These are phyloP conservation scores for Bostrychus sinensis DNA, from an alignment of 2,113 vertebrate species.

Conservation along the genomic window DNA sequence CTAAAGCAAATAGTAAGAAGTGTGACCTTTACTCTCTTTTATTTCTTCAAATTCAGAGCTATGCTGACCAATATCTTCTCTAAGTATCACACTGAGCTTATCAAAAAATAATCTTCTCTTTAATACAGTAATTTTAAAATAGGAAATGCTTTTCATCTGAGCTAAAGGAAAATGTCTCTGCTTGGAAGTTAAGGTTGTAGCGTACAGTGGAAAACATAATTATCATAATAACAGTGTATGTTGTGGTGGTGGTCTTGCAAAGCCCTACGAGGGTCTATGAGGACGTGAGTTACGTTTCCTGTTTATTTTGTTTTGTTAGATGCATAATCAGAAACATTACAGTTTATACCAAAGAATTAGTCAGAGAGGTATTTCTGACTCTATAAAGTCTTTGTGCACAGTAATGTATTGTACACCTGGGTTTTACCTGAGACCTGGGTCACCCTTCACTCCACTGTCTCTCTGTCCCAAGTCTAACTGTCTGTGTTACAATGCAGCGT, in stretches of 20 bases:
- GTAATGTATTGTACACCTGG: background rate
- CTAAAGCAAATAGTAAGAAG: too few species aligned
- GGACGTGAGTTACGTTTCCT: constrained; percentile 31
- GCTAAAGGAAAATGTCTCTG: background rate
- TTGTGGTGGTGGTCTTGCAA: background rate
- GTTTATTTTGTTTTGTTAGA: constrained; percentile 40
- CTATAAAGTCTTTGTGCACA: background rate
- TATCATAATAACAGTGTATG: background rate
- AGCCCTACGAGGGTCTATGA: background rate
- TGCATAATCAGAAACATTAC: constrained; percentile 37
- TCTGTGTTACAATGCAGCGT: constrained; percentile 21
- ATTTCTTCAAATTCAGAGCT: background rate
- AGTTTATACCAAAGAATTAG: constrained; percentile 2
- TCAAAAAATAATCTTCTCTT: too few species aligned
- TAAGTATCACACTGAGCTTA: background rate
- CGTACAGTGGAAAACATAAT: constrained; percentile 6
- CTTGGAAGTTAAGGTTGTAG: background rate
- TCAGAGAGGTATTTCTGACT: background rate
- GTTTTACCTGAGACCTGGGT: background rate
- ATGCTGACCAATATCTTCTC: too few species aligned
- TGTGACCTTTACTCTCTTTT: too few species aligned
- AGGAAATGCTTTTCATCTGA: background rate
- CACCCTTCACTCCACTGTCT: constrained; percentile 13
- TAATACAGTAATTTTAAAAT: background rate
- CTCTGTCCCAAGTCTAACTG: constrained; percentile 14